These are phyloP conservation scores for Zalophus californianus DNA, from an alignment of 2,797 vertebrate species.

Conservation along the genomic window DNA sequence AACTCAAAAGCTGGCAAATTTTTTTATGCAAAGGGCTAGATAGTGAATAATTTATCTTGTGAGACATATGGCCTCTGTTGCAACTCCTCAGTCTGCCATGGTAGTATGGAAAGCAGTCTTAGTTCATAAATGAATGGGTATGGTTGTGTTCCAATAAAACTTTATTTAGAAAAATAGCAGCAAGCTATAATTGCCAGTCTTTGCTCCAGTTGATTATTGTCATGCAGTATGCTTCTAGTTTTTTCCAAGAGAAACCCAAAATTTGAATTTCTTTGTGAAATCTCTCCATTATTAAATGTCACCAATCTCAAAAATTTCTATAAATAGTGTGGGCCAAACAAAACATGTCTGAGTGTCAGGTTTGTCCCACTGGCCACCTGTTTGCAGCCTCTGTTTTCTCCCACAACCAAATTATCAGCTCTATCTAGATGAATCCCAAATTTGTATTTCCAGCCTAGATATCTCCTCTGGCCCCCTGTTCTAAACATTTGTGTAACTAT, in stretches of 20 bases:
- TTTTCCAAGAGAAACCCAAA: not conserved
- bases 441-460: not conserved
- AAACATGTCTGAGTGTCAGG: not conserved
- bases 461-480: not conserved
- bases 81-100: not conserved
- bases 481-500: not conserved
- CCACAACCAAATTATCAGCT: not conserved
- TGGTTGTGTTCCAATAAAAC: not conserved
- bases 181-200: not conserved
- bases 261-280: not conserved
- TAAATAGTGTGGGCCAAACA: not conserved
- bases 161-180: not conserved
- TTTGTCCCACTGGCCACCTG: not conserved
- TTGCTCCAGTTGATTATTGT: not conserved
- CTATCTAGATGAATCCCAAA: not conserved
- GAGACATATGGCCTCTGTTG: not conserved
- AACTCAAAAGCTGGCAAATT: not conserved
- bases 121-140: not conserved
- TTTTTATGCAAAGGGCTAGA: not conserved
- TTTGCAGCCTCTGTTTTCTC: not conserved
- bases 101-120: not conserved
- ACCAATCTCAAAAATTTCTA: not conserved
- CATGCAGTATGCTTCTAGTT: not conserved
- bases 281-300: not conserved
- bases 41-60: not conserved